Percentiles rank a stretch among this genome's conserved stretches.
phyloP scores from a whole-genome alignment of 2,797 vertebrate species.

The Sebastes iracundus region DNA sequence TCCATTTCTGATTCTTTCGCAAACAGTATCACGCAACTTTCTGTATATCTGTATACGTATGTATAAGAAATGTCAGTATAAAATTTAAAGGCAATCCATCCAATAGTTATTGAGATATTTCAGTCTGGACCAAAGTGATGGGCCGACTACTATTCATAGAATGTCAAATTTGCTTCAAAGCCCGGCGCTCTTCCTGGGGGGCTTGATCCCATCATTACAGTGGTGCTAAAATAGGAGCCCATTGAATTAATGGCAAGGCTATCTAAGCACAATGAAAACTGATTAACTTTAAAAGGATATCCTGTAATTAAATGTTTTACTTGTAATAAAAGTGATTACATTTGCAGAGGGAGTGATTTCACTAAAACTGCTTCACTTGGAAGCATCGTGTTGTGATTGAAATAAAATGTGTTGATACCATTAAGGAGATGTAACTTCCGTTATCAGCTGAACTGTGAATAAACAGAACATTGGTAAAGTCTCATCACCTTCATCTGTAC shows the following conservation, averaged over 20 bases:
- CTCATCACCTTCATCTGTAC: slow-evolving; percentile 70
- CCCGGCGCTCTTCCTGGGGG: no score
- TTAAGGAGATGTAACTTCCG: not conserved
- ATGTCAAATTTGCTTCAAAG: no score
- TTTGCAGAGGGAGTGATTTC: not conserved
- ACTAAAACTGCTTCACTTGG: not conserved
- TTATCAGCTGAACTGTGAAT: not conserved
- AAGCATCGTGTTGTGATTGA: not conserved
- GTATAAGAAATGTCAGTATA: no score
- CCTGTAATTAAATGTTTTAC: not conserved
- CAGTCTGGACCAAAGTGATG: no score
- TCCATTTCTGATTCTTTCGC: no score
- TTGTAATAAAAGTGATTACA: not conserved
- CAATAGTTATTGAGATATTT: not conserved
- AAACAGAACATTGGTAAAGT: not conserved
- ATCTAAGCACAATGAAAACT: not conserved
- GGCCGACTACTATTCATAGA: no score
- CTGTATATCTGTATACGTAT: no score
- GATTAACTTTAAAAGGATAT: not conserved
- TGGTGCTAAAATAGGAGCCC: not conserved
- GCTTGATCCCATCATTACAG: not conserved
- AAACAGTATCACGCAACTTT: no score
- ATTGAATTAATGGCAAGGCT: not conserved
- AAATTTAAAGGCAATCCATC: not conserved
- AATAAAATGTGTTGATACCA: not conserved